phyloP scores from a whole-genome alignment of 2,113 vertebrate genomes.

The Arothron firmamentum region DNA sequence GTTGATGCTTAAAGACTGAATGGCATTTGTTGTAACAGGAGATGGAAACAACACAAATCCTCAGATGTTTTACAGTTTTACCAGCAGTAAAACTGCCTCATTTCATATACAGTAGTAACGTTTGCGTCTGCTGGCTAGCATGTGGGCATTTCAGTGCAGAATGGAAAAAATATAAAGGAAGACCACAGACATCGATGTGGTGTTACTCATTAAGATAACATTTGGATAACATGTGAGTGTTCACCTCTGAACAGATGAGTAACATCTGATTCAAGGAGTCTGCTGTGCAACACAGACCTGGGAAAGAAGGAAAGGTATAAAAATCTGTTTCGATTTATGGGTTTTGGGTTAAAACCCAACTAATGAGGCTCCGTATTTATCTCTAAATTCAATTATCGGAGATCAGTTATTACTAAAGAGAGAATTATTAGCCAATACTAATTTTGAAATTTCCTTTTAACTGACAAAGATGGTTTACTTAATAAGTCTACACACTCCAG shows the following conservation, averaged over 20 bases:
- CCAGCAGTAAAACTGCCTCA: slow-evolving; percentile 49
- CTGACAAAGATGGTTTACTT: too few species aligned
- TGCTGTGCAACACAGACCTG: background rate
- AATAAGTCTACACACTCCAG: too few species aligned
- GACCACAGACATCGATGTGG: slow-evolving; percentile 24
- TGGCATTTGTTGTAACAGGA: slow-evolving; percentile 39
- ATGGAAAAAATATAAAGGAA: slow-evolving; percentile 59
- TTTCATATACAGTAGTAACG: slow-evolving; percentile 53
- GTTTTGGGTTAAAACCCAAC: too few species aligned
- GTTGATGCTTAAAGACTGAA: slow-evolving; percentile 40
- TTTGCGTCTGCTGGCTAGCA: slow-evolving; percentile 47
- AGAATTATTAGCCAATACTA: too few species aligned
- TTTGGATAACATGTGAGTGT: slow-evolving; percentile 59
- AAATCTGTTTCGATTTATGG: background rate
- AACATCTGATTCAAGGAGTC: slow-evolving; percentile 2
- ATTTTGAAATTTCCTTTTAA: too few species aligned
- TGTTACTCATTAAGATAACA: slow-evolving; percentile 50
- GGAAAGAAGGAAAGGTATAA: background rate
- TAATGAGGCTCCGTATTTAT: too few species aligned
- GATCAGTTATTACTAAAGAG: too few species aligned
- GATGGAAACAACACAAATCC: slow-evolving; percentile 52
- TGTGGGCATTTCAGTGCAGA: slow-evolving; percentile 51
- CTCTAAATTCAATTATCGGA: too few species aligned
- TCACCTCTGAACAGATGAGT: slow-evolving; percentile 42
- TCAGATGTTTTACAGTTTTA: slow-evolving; percentile 68